A percentile compares a stretch with the other conserved stretches of the same genome.
These are phyloP conservation scores for Apocheima hispidaria DNA, from an alignment of 2,888 invertebrate genomes.

Conservation along the genomic window DNA sequence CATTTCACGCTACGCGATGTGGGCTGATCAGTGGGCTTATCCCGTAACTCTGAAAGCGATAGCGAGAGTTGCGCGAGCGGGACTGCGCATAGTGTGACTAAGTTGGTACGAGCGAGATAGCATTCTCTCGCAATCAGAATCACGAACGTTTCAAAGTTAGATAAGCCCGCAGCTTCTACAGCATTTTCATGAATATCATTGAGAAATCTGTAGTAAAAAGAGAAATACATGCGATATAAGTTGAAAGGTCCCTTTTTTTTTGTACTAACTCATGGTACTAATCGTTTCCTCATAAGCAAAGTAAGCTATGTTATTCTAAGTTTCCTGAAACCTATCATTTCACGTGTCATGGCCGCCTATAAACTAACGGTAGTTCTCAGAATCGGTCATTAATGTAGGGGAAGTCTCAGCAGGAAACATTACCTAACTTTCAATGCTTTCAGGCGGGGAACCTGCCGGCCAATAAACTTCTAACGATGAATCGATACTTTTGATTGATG, in stretches of 20 bases:
- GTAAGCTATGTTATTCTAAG: slow-evolving; percentile 20
- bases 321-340: slow-evolving; percentile 29
- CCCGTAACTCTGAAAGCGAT: no score
- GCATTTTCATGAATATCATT: no score
- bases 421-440: slow-evolving; percentile 25
- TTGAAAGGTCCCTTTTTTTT: background rate
- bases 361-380: slow-evolving; percentile 25
- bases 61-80: no score
- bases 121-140: no score
- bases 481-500: slow-evolving; percentile 31
- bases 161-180: no score
- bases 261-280: background rate
- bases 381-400: slow-evolving; percentile 29
- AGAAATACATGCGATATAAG: no score
- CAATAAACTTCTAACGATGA: slow-evolving; percentile 26
- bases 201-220: no score
- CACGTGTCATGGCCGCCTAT: slow-evolving; percentile 11
- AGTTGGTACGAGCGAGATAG: no score
- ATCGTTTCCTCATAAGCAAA: background rate
- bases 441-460: slow-evolving; percentile 9
- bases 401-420: slow-evolving; percentile 22
- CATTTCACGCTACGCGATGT: background rate
- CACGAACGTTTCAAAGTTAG: no score
- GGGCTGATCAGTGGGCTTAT: no score
- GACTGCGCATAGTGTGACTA: no score